Evolutionary conservation across 1,140 invertebrate species (phyloP).

Genomic region (Spodoptera litura): DNA sequence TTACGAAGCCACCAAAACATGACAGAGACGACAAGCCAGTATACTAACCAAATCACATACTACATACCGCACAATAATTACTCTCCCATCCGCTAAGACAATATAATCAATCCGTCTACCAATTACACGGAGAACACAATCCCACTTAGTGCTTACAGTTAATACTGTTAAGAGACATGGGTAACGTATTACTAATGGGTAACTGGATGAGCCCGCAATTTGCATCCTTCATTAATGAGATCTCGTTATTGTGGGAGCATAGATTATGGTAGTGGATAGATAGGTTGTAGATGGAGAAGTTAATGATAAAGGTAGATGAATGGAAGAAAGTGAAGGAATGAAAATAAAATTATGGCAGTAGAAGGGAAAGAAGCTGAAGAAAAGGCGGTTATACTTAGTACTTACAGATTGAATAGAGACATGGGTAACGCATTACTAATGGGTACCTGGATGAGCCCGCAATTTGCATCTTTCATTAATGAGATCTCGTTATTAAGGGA

Average conservation of each 20-base stretch:
- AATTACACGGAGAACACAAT: conserved; percentile 5
- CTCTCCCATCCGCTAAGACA: neutral
- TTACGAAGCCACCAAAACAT: no score
- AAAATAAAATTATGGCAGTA: no score
- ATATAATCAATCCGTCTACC: conserved; percentile 10
- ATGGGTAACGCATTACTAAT: conserved; percentile 13
- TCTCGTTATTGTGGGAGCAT: conserved; percentile 1
- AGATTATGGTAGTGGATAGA: neutral
- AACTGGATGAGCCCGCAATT: conserved; percentile 29
- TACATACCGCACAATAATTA: no score
- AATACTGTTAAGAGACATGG: conserved; percentile 4
- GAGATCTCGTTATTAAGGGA: conserved; percentile 5
- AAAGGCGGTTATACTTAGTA: neutral
- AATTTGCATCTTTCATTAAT: conserved; percentile 34
- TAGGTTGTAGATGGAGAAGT: neutral
- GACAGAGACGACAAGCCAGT: no score
- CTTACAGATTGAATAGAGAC: conserved; percentile 6
- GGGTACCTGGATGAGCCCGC: conserved; percentile 19
- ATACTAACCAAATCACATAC: no score
- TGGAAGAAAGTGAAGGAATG: neutral
- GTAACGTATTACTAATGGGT: conserved; percentile 27
- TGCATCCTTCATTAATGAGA: conserved; percentile 26
- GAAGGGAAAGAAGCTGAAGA: no score
- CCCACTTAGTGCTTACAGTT: neutral
- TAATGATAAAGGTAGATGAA: neutral